Evolutionary conservation across 2,888 invertebrate species (phyloP), one percentile per base, ranked within the genome.

Genomic region (Allolobophora icterica): DNA sequence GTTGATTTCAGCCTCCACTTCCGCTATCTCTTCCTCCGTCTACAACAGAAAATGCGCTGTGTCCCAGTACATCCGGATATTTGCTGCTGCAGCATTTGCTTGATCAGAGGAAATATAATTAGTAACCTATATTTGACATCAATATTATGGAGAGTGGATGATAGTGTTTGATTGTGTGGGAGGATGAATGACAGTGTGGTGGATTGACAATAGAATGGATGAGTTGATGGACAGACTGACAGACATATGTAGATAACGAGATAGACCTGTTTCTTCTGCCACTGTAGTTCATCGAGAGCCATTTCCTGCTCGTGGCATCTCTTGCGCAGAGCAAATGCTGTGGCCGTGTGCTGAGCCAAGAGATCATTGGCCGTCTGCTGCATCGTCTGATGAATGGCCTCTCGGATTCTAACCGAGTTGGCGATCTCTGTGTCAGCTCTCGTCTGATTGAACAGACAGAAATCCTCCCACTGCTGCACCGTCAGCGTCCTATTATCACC

Each of bases 301-400:
- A 90, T 90, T 38, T 91, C 58, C 87, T 90, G 34, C 34, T 91
- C 90, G 35, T 91, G 91, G 38, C 58, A 30, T 33, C 90, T 42
- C 89, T 91, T 91, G n/a, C 91, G 40, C n/a, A 91, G 90, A 38
- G 91, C 90, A 71, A 90, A 91, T 45, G 89, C 84, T 30, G 89
- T 89, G 34, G 89, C 42, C 15, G 90, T 38, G 58, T 91, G 58
- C 40, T 91, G 91, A 24, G 91, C 89, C 34, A 90, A 71, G 33
- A 91, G 52, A 34, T 91, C 91, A 30, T 91, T 91, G 89, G 45
- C 58, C 8, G 89, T 89, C 30, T 52, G 35, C 40, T 91, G 52
- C 33, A 90, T 90, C 24, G 89, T 52, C 33, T 90, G 89, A 33
- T 90, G 89, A 34, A 91, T 84, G 2, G 90, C 89, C 34, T 91